Conservation (phyloP, 2,113 vertebrate genomes). For the Macquaria australasica region DNA sequence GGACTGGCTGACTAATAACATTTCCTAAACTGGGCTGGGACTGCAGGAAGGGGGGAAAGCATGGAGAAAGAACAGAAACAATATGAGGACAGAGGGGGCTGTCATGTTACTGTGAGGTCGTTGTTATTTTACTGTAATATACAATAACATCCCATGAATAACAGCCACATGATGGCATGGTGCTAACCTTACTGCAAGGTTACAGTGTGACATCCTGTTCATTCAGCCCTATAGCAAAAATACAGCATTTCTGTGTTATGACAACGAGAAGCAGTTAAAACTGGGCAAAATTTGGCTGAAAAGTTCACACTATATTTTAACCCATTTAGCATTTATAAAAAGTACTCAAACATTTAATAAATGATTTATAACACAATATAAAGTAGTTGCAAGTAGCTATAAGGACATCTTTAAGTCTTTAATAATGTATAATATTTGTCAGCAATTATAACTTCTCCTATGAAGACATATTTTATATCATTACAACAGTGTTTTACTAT, state of each 20-base stretch:
- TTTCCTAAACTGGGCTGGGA: conserved; percentile 80
- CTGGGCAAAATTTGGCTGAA: background rate
- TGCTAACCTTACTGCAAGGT: background rate
- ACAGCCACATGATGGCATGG: background rate
- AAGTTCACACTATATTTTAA: background rate
- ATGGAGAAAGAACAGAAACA: conserved; percentile 26
- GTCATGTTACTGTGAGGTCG: background rate
- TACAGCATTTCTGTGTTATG: background rate
- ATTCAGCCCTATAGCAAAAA: background rate
- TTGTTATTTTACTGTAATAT: background rate
- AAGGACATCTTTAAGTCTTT: background rate
- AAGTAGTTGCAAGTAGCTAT: background rate
- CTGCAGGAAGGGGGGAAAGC: conserved; percentile 23
- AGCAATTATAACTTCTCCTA: too few species aligned
- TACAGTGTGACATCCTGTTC: background rate
- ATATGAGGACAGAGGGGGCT: conserved; percentile 3
- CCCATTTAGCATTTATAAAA: background rate
- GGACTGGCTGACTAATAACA: conserved; percentile 58
- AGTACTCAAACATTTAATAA: too few species aligned
- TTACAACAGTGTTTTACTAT: too few species aligned
- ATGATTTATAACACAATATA: background rate
- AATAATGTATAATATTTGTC: background rate
- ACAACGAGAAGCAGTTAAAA: background rate
- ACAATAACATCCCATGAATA: background rate
- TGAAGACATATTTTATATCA: background rate